Evolutionary conservation across 1,140 invertebrate species (phyloP).

Genomic region (Chionoecetes opilio): DNA sequence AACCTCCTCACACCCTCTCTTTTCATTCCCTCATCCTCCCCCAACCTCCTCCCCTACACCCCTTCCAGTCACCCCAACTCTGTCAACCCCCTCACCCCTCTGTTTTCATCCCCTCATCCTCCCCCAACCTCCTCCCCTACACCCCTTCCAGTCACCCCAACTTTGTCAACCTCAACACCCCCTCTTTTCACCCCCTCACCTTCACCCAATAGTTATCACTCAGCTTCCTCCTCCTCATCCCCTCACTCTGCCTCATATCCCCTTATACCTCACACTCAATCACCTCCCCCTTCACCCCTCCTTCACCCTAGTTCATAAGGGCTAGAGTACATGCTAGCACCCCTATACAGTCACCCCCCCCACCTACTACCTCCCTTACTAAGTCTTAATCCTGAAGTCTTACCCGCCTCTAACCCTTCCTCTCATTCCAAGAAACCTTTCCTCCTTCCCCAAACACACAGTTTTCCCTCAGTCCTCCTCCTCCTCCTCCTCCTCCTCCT

Average conservation of each 20-base stretch:
- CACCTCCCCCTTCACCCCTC: background rate
- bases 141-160: background rate
- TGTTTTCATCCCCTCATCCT: background rate
- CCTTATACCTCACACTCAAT: background rate
- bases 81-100: no score
- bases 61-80: no score
- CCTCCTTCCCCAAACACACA: no score
- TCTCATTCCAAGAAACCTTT: background rate
- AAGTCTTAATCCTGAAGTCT: background rate
- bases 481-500: no score
- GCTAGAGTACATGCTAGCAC: no score
- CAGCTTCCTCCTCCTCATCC: background rate
- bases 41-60: no score
- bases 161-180: background rate
- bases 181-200: background rate
- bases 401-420: background rate
- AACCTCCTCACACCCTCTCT: no score
- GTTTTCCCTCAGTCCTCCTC: no score
- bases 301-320: no score
- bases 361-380: background rate
- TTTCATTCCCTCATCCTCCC: no score
- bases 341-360: background rate
- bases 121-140: background rate
- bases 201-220: no score
- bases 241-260: background rate